Percentiles rank a stretch among this genome's conserved stretches.
Conservation (phyloP, 2,888 invertebrate genomes). For the Leptopilina myrica region DNA sequence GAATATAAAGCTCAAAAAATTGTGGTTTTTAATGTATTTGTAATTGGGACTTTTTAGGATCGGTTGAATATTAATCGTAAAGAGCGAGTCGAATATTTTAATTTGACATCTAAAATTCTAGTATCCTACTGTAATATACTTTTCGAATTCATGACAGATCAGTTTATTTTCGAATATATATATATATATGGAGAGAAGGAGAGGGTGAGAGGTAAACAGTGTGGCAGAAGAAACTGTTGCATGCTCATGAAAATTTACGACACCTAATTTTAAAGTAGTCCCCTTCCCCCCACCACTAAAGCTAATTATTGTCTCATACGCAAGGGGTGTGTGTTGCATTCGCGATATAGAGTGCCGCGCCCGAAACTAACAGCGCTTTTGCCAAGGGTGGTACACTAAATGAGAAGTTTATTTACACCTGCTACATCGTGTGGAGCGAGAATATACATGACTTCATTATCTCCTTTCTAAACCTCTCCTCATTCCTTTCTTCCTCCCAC, state of each 20-base stretch:
- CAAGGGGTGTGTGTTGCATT: constrained; percentile 42
- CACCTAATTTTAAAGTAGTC: constrained; percentile 60
- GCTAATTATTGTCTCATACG: constrained; percentile 58
- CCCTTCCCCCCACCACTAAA: constrained; percentile 18
- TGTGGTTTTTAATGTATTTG: too few relatives aligned
- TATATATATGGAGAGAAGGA: too few relatives aligned
- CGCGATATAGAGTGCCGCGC: constrained; percentile 37
- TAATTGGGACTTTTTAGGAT: too few relatives aligned
- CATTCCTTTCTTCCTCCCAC: constrained; percentile 43
- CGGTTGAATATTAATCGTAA: too few relatives aligned
- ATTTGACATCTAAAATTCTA: too few relatives aligned
- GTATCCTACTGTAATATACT: too few relatives aligned
- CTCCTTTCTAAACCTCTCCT: constrained; percentile 46
- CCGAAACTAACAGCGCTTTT: constrained; percentile 7
- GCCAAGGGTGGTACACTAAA: constrained; percentile 46
- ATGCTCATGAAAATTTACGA: constrained; percentile 59
- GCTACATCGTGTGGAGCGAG: constrained; percentile 45
- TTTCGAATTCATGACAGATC: too few relatives aligned
- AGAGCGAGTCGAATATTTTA: too few relatives aligned
- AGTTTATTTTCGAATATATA: too few relatives aligned
- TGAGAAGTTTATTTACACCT: constrained; percentile 57
- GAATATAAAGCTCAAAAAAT: too few relatives aligned
- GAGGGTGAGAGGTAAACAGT: background rate
- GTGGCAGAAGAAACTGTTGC: constrained; percentile 37
- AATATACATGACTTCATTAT: constrained; percentile 57